A percentile compares a stretch with the other conserved stretches of the same genome.
phyloP scores from a whole-genome alignment of 2,888 invertebrate species.

The Erebia palarica region DNA sequence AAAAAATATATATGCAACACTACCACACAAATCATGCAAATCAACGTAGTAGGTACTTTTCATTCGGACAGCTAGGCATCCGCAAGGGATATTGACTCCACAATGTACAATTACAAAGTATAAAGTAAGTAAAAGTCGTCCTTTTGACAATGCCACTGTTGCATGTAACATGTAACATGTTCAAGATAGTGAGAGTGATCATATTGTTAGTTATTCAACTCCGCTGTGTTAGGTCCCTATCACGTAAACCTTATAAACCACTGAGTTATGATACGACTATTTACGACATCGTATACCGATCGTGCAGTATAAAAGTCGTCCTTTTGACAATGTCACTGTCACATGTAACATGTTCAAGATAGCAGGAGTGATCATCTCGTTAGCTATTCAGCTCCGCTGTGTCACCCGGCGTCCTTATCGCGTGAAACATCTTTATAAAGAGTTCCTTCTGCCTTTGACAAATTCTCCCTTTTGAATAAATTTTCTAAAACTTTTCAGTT shows the following conservation, averaged over 20 bases:
- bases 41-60: too few relatives aligned
- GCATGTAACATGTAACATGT: slow-evolving; percentile 26
- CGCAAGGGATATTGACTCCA: too few relatives aligned
- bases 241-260: slow-evolving; percentile 11
- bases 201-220: slow-evolving; percentile 26
- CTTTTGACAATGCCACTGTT: slow-evolving; percentile 31
- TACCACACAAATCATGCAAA: too few relatives aligned
- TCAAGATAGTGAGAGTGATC: slow-evolving; percentile 25
- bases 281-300: slow-evolving; percentile 8
- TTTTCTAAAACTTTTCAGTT: slow-evolving; percentile 3
- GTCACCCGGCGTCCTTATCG: slow-evolving; percentile 17
- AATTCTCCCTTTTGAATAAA: slow-evolving; percentile 4
- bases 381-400: slow-evolving; percentile 24
- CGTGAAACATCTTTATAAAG: slow-evolving; percentile 16
- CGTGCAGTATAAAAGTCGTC: slow-evolving; percentile 18
- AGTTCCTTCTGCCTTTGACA: not conserved
- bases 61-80: too few relatives aligned
- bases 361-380: slow-evolving; percentile 29
- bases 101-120: too few relatives aligned
- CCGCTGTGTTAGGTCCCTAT: slow-evolving; percentile 13
- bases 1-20: too few relatives aligned
- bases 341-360: slow-evolving; percentile 24
- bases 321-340: slow-evolving; percentile 32
- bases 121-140: slow-evolving; percentile 5
- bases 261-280: not conserved